Evolutionary conservation across 1,140 invertebrate genomes (phyloP).

Genomic region (Ostrea edulis): DNA sequence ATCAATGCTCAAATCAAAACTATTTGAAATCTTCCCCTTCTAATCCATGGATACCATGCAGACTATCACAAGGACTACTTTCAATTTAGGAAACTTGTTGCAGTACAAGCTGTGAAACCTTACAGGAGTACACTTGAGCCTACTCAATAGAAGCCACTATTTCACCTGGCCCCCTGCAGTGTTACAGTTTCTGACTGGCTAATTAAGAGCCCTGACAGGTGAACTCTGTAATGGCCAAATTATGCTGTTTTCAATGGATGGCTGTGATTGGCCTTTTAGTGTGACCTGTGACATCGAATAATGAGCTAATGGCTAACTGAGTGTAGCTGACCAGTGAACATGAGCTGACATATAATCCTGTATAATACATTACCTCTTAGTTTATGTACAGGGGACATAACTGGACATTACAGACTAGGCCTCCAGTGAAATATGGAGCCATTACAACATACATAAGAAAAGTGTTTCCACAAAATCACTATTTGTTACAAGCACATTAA

Average conservation of each 20-base stretch:
- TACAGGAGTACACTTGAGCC: background rate
- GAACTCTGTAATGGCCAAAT: background rate
- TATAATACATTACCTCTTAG: background rate
- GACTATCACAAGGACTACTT: background rate
- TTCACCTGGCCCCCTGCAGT: background rate
- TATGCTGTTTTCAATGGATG: background rate
- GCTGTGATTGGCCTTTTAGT: background rate
- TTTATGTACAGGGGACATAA: background rate
- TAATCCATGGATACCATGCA: background rate
- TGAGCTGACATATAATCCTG: background rate
- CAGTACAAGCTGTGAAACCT: slow-evolving; percentile 9
- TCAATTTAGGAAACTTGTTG: background rate
- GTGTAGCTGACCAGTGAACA: background rate
- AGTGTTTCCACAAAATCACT: slow-evolving; percentile 2
- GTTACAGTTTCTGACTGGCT: background rate
- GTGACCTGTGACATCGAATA: background rate
- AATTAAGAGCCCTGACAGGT: slow-evolving; percentile 3
- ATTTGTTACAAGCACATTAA: slow-evolving; percentile 7
- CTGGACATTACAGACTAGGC: background rate
- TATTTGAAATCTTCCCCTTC: background rate
- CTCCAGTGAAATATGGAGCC: background rate
- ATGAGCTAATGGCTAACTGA: slow-evolving; percentile 12
- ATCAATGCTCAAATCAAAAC: background rate
- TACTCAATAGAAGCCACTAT: background rate
- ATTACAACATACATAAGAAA: slow-evolving; percentile 26